Evolutionary conservation across 2,888 invertebrate genomes (phyloP).

Genomic region (Drosophila testacea): DNA sequence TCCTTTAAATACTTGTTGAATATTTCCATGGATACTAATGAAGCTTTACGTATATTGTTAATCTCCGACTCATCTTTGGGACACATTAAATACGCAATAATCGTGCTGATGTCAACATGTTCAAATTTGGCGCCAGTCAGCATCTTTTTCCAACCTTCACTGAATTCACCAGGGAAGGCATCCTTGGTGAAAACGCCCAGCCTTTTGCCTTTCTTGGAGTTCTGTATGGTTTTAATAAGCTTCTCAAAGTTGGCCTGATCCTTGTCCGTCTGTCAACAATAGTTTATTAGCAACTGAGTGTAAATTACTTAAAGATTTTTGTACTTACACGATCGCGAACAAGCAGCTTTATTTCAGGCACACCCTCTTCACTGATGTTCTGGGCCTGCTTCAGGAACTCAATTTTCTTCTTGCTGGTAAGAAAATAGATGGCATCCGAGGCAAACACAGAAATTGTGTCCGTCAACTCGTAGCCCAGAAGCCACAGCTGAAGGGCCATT

Average conservation of each 20-base stretch:
- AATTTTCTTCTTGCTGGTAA: slow-evolving; percentile 99
- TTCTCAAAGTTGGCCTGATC: slow-evolving; percentile 95
- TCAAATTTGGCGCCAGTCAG: slow-evolving; percentile 93
- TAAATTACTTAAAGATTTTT: rapidly evolving
- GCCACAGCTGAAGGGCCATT: slow-evolving; percentile 98
- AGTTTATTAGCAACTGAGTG: slow-evolving; percentile 1
- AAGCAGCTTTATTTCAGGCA: slow-evolving; percentile 94
- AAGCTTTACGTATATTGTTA: slow-evolving; percentile 95
- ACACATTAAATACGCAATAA: slow-evolving; percentile 94
- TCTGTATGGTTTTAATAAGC: slow-evolving; percentile 92
- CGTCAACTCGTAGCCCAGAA: slow-evolving; percentile 97
- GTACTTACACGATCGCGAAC: slow-evolving; percentile 94
- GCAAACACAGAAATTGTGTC: slow-evolving; percentile 97
- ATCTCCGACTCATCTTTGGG: slow-evolving; percentile 98
- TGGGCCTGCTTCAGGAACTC: slow-evolving; percentile 97
- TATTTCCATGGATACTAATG: slow-evolving; percentile 96
- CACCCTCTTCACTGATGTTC: slow-evolving; percentile 92
- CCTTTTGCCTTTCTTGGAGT: slow-evolving; percentile 94
- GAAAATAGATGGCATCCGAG: slow-evolving; percentile 93
- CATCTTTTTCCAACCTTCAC: slow-evolving; percentile 94
- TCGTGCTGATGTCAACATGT: slow-evolving; percentile 93
- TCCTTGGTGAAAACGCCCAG: slow-evolving; percentile 97
- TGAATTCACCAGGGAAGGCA: slow-evolving; percentile 96
- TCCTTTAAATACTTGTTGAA: slow-evolving; percentile 98
- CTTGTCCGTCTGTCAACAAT: slow-evolving; percentile 89